Evolutionary conservation across 2,113 vertebrate species (phyloP).

Genomic region (Hemibates koningsi): DNA sequence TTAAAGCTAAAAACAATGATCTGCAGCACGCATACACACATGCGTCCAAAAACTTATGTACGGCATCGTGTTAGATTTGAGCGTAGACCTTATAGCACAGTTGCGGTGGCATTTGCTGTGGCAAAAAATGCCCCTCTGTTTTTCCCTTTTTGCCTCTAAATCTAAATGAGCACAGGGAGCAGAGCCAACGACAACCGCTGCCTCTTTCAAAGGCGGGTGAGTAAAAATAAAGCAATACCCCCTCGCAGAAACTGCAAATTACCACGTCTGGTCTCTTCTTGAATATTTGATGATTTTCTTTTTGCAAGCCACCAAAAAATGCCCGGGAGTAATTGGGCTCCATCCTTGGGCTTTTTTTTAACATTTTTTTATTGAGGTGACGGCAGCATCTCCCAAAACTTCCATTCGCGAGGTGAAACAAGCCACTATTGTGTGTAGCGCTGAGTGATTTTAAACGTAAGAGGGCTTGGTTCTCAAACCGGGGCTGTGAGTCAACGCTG

Average conservation of each 20-base stretch:
- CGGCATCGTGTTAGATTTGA: neutral
- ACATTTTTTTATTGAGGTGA: slow-evolving; percentile 56
- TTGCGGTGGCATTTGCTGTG: neutral
- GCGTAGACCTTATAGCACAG: neutral
- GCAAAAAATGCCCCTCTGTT: slow-evolving; percentile 18
- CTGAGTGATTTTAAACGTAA: neutral
- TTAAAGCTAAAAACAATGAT: slow-evolving; percentile 36
- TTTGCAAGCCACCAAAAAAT: slow-evolving; percentile 56
- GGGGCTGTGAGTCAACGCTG: slow-evolving; percentile 21
- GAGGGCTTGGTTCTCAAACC: neutral
- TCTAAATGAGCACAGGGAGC: slow-evolving; percentile 45
- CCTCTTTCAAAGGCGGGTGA: slow-evolving; percentile 41
- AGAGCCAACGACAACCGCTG: slow-evolving; percentile 62
- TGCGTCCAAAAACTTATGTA: neutral
- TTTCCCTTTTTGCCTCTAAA: slow-evolving; percentile 46
- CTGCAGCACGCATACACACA: neutral
- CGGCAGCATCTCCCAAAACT: slow-evolving; percentile 59
- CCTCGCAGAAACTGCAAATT: slow-evolving; percentile 58
- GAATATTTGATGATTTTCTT: slow-evolving; percentile 66
- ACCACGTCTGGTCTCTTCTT: slow-evolving; percentile 47
- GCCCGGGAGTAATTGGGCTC: slow-evolving; percentile 36
- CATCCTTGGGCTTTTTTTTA: slow-evolving; percentile 14
- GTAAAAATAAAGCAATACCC: slow-evolving; percentile 64
- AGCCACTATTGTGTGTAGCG: slow-evolving; percentile 50
- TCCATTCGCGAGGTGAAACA: slow-evolving; percentile 45